Evolutionary conservation across 2,888 invertebrate genomes (phyloP).

Genomic region (Schizaphis graminum): DNA sequence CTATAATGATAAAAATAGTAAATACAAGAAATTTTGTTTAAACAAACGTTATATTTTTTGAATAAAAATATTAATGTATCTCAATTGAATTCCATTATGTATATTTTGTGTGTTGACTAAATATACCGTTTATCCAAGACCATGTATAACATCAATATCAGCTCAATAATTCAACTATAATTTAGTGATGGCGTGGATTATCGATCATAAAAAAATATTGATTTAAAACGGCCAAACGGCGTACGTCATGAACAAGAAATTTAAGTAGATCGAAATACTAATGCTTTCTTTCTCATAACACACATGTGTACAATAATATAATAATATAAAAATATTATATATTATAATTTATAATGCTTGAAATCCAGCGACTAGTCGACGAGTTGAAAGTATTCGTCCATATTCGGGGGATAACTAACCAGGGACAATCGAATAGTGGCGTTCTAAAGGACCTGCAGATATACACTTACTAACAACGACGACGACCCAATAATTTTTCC

Average conservation of each 20-base stretch:
- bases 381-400: neutral
- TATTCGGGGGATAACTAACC: neutral
- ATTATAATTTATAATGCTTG: neutral
- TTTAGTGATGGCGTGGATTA: neutral
- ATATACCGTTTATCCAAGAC: neutral
- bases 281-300: neutral
- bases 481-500: neutral
- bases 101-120: neutral
- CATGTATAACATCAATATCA: neutral
- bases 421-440: constrained; percentile 2
- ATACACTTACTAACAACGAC: neutral
- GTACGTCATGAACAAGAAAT: neutral
- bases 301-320: neutral
- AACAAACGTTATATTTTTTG: neutral
- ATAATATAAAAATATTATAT: no score
- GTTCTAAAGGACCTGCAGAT: constrained; percentile 4
- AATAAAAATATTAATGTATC: neutral
- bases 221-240: neutral
- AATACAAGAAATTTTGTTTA: no score
- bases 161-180: neutral
- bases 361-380: neutral
- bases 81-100: neutral
- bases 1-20: no score
- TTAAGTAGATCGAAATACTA: neutral
- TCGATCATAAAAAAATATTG: neutral